phyloP scores from a whole-genome alignment of 2,113 vertebrate genomes.

The Halcyon senegalensis region DNA sequence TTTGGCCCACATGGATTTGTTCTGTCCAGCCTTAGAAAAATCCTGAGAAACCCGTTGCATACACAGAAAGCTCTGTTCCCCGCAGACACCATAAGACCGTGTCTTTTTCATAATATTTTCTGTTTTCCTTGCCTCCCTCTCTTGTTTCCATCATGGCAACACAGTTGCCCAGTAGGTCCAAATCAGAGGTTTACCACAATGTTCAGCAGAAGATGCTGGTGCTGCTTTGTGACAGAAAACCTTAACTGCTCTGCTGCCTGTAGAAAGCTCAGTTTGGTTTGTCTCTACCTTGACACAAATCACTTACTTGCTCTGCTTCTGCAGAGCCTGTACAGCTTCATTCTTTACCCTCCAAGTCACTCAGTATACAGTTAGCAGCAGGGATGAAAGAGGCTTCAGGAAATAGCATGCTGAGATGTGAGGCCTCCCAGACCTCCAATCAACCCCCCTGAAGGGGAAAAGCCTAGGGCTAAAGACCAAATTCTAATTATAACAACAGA shows the following conservation, averaged over 20 bases:
- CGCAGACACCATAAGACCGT: background rate
- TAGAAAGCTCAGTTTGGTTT: background rate
- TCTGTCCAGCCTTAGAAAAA: background rate
- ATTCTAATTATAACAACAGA: slow-evolving; percentile 72
- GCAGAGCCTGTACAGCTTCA: background rate
- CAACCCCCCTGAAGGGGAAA: slow-evolving; percentile 62
- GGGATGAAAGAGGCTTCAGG: slow-evolving; percentile 66
- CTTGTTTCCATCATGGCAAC: background rate
- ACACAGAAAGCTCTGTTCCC: background rate
- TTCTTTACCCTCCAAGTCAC: slow-evolving; percentile 32
- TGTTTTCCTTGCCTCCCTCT: background rate
- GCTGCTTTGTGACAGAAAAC: background rate
- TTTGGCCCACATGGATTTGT: background rate
- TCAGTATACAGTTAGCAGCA: slow-evolving; percentile 24
- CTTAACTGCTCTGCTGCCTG: background rate
- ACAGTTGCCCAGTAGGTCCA: background rate
- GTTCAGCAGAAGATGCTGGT: background rate
- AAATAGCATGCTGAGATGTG: slow-evolving; percentile 68
- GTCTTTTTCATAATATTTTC: background rate
- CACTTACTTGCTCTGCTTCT: background rate
- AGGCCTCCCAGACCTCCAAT: slow-evolving; percentile 65
- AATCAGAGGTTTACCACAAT: background rate
- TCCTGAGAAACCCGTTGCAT: background rate
- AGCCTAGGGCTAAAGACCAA: slow-evolving; percentile 56
- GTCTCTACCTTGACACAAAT: background rate